Percentiles rank a stretch among this genome's conserved stretches.
Evolutionary conservation across 2,113 vertebrate genomes (phyloP).

Genomic region (Manacus vitellinus): DNA sequence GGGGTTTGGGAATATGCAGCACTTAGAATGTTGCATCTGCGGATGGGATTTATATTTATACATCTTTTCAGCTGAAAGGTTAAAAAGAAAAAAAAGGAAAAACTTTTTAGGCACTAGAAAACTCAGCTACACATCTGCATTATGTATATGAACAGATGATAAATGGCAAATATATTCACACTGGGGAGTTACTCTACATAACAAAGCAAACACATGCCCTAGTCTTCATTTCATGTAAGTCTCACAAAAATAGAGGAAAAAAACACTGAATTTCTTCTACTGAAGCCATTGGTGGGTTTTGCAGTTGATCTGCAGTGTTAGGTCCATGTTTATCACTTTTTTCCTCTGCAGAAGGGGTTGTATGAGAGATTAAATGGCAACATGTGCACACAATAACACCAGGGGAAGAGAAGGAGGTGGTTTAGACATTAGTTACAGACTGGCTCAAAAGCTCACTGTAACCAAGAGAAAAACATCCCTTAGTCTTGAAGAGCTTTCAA

Average conservation of each 20-base stretch:
- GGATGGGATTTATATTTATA: not conserved
- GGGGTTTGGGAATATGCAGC: not conserved
- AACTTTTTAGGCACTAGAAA: not conserved
- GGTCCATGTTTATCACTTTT: not conserved
- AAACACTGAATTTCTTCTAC: not conserved
- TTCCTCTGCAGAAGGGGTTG: not conserved
- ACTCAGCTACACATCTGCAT: not conserved
- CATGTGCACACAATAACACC: too few species aligned
- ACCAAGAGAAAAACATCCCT: not conserved
- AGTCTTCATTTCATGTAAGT: not conserved
- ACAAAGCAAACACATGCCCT: not conserved
- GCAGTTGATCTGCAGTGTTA: not conserved
- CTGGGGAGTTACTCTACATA: not conserved
- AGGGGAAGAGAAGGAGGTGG: not conserved
- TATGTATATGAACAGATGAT: not conserved
- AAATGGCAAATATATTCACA: conserved; percentile 7
- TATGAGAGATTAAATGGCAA: too few species aligned
- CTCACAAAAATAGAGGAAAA: not conserved
- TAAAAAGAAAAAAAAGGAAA: not conserved
- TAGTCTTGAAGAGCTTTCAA: not conserved
- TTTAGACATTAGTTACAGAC: not conserved
- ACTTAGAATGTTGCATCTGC: not conserved
- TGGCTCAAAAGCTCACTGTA: not conserved
- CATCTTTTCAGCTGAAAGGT: not conserved
- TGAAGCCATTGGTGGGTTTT: not conserved